phyloP scores from a whole-genome alignment of 2,797 vertebrate genomes.

The Fistularia tabacaria region DNA sequence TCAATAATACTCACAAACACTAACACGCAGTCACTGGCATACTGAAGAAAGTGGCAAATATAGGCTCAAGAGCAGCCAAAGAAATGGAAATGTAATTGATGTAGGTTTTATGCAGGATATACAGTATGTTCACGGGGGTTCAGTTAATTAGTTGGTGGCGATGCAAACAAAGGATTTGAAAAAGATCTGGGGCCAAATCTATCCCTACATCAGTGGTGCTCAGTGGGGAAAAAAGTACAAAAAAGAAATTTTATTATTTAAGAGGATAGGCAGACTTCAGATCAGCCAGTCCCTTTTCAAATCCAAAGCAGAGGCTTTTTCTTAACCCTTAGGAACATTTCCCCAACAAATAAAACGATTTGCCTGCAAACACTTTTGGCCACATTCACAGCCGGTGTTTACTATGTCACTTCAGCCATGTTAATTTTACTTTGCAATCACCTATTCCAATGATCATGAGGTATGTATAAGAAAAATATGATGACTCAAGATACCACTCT shows the following conservation, averaged over 20 bases:
- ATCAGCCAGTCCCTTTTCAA: constrained; percentile 29
- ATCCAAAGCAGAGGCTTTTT: constrained; percentile 19
- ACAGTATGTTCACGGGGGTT: constrained; percentile 20
- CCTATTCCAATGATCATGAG: too few species aligned
- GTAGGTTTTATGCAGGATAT: constrained; percentile 3
- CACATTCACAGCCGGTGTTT: constrained; percentile 15
- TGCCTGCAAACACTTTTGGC: constrained; percentile 10
- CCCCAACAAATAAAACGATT: constrained; percentile 13
- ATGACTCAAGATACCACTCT: too few species aligned
- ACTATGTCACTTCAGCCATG: constrained; percentile 13
- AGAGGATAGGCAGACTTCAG: constrained; percentile 35
- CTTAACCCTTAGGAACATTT: constrained; percentile 15
- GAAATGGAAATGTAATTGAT: constrained; percentile 7
- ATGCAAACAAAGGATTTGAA: constrained; percentile 26
- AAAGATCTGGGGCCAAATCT: constrained; percentile 11
- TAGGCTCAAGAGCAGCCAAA: not conserved
- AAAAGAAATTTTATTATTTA: constrained; percentile 40
- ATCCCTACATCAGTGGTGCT: constrained; percentile 5
- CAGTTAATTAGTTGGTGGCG: constrained; percentile 18
- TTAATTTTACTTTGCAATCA: too few species aligned
- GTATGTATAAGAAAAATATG: too few species aligned
- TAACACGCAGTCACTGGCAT: not conserved
- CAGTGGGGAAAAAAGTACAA: constrained; percentile 9
- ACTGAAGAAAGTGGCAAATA: not conserved
- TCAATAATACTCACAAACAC: not conserved